A percentile compares a stretch with the other conserved stretches of the same genome.
These are phyloP conservation scores for Cantharis rufa DNA, from an alignment of 2,888 invertebrate species.

Conservation along the genomic window DNA sequence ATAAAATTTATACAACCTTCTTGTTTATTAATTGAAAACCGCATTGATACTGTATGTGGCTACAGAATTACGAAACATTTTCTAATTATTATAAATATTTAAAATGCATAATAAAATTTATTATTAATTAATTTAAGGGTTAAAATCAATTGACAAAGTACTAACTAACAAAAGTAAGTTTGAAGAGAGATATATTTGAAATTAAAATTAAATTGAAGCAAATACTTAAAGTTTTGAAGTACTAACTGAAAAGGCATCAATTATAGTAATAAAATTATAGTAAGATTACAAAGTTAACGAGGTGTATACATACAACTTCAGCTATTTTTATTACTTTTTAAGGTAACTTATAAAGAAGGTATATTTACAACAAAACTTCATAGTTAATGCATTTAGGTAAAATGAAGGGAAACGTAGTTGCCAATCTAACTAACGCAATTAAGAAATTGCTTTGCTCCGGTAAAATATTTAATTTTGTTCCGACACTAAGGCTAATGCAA, in stretches of 20 bases:
- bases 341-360: background rate
- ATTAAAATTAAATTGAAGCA: background rate
- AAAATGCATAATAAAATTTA: background rate
- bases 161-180: background rate
- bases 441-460: constrained; percentile 45
- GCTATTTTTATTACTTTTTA: background rate
- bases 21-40: background rate
- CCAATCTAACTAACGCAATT: constrained; percentile 36
- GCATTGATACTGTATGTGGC: background rate
- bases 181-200: background rate
- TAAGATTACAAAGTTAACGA: background rate
- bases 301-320: background rate
- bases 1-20: background rate
- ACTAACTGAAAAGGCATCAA: background rate
- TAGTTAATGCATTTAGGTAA: constrained; percentile 19
- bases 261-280: background rate
- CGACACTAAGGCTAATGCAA: constrained; percentile 42
- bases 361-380: constrained; percentile 9
- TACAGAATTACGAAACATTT: background rate
- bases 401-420: constrained; percentile 16
- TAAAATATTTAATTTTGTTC: constrained; percentile 48
- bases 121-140: background rate
- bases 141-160: background rate
- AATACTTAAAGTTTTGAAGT: background rate
- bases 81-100: background rate